Percentiles rank a stretch among this genome's conserved stretches.
Conservation (phyloP, 2,797 vertebrate species). For the Lindbergichthys nudifrons region DNA sequence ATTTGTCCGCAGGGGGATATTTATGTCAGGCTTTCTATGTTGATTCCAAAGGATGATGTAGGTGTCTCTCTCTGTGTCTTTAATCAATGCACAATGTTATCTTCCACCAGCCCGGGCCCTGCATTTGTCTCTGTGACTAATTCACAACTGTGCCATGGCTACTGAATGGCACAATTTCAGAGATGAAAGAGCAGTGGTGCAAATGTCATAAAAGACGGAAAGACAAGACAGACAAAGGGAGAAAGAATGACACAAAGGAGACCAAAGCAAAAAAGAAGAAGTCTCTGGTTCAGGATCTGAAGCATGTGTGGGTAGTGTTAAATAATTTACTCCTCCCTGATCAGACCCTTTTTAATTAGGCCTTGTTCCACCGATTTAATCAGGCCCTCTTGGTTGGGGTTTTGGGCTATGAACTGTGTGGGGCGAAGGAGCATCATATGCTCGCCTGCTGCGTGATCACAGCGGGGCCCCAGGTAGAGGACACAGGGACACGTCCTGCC, state of each 20-base stretch:
- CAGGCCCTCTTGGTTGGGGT: slow-evolving; percentile 71
- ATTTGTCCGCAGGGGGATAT: slow-evolving; percentile 43
- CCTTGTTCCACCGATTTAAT: slow-evolving; percentile 79
- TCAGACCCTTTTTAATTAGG: slow-evolving; percentile 88
- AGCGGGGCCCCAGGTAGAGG: slow-evolving; percentile 69
- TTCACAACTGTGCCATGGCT: slow-evolving; percentile 40
- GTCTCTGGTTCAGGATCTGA: slow-evolving; percentile 62
- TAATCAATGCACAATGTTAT: slow-evolving; percentile 66
- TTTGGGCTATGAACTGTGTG: slow-evolving; percentile 53
- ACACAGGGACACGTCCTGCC: slow-evolving; percentile 60
- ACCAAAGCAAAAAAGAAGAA: slow-evolving; percentile 43
- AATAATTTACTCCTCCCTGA: slow-evolving; percentile 85
- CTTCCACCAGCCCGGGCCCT: slow-evolving; percentile 23
- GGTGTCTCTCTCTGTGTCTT: slow-evolving; percentile 48
- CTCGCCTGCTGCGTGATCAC: slow-evolving; percentile 63
- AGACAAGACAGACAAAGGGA: slow-evolving; percentile 27
- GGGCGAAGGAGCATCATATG: slow-evolving; percentile 50
- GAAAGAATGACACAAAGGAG: slow-evolving; percentile 29
- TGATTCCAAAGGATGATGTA: slow-evolving; percentile 48
- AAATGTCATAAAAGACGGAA: slow-evolving; percentile 51
- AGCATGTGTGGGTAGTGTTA: slow-evolving; percentile 79
- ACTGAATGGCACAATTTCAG: slow-evolving; percentile 56
- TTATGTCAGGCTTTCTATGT: slow-evolving; percentile 48
- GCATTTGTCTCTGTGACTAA: slow-evolving; percentile 52
- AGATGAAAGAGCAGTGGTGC: slow-evolving; percentile 63